Conservation (phyloP, 2,797 vertebrate genomes). For the Acanthis flammea region DNA sequence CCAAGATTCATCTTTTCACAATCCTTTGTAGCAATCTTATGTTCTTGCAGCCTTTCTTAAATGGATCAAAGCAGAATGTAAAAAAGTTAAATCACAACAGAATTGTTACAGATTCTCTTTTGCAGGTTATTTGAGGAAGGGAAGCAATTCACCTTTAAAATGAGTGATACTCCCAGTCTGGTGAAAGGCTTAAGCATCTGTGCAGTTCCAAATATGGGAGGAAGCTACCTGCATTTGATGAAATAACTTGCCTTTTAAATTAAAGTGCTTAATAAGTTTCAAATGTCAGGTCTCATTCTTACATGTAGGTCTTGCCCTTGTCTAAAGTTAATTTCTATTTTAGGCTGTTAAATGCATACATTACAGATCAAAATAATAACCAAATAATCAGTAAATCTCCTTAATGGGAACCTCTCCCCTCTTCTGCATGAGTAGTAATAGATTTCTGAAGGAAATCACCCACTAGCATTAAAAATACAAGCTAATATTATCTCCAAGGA, state of each 20-base stretch:
- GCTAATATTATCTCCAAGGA: neutral
- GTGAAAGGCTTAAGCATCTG: neutral
- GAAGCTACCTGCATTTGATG: neutral
- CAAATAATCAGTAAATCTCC: neutral
- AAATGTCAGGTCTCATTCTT: slow-evolving; percentile 47
- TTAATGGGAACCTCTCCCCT: neutral
- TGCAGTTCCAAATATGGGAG: neutral
- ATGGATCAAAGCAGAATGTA: neutral
- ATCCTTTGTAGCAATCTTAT: slow-evolving; percentile 2
- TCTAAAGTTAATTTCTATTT: slow-evolving; percentile 26
- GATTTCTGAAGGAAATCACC: neutral
- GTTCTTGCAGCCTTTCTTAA: slow-evolving; percentile 7
- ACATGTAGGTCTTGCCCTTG: neutral
- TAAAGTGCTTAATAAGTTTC: slow-evolving; percentile 30
- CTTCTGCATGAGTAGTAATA: neutral
- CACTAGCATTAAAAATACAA: neutral
- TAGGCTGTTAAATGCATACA: neutral
- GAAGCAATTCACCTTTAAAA: neutral
- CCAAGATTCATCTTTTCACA: neutral
- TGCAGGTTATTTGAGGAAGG: neutral
- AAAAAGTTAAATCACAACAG: neutral
- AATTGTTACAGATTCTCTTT: neutral
- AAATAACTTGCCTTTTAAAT: slow-evolving; percentile 40
- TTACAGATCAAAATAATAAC: slow-evolving; percentile 37
- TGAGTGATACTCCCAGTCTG: neutral